Percentiles rank a stretch among this genome's conserved stretches.
These are phyloP conservation scores for Montipora foliosa DNA, from an alignment of 64 coral and sea anemone species.

Conservation along the genomic window DNA sequence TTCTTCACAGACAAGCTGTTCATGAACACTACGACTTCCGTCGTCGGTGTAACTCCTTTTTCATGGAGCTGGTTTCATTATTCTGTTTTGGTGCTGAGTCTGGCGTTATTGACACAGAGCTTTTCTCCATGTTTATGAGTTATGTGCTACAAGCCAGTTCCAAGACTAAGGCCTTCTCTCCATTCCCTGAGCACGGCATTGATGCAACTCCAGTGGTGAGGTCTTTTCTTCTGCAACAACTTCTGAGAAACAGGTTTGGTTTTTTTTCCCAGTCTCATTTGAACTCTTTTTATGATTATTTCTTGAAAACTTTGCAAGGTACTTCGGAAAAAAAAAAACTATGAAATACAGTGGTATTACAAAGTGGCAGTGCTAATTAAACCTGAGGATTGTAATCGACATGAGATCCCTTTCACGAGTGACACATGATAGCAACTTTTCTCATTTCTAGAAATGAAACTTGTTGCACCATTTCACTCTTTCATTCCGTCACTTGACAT, in stretches of 20 bases:
- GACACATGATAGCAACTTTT: no score
- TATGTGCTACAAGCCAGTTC: constrained; percentile 60
- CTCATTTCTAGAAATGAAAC: no score
- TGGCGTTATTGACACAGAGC: constrained; percentile 37
- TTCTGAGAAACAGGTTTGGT: constrained; percentile 48
- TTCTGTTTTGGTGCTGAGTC: constrained; percentile 73
- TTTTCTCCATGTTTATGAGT: constrained; percentile 71
- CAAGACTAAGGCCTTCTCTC: constrained; percentile 79
- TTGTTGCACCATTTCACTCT: no score
- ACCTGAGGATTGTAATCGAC: no score
- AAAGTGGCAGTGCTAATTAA: no score
- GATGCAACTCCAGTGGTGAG: constrained; percentile 83
- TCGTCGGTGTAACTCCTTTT: constrained; percentile 79
- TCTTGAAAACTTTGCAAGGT: no score
- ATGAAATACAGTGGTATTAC: no score
- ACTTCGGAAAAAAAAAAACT: no score
- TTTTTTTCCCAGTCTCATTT: neutral
- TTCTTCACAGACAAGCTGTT: constrained; percentile 44
- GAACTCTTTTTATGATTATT: neutral
- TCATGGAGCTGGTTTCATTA: constrained; percentile 87
- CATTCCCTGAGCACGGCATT: constrained; percentile 80
- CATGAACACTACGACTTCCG: constrained; percentile 45
- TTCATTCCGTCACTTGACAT: no score
- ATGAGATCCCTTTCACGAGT: no score
- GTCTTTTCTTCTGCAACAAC: constrained; percentile 85